phyloP scores from a whole-genome alignment of 2,888 invertebrate species.

The Scaptodrosophila latifasciaeformis region DNA sequence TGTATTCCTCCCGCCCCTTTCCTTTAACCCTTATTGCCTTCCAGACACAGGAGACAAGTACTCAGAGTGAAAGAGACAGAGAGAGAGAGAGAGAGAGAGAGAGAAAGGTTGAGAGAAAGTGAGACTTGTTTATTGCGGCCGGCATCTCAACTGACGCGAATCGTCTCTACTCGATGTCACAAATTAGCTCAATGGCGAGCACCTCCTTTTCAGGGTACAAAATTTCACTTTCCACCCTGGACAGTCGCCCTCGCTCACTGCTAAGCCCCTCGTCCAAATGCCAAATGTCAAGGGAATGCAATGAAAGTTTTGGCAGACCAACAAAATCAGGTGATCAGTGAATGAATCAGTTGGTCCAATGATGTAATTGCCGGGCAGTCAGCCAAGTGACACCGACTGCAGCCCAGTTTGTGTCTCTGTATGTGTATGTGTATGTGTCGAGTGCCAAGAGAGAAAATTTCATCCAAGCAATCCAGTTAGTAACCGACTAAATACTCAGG shows the following conservation, averaged over 20 bases:
- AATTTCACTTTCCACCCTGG: constrained; percentile 57
- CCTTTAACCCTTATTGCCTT: no score
- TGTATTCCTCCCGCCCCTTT: no score
- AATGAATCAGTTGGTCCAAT: no score
- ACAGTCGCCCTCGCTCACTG: no score
- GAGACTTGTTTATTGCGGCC: no score
- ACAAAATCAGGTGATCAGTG: no score
- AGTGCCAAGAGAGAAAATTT: no score
- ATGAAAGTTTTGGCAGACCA: no score
- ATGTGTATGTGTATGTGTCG: not conserved
- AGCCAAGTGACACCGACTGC: not conserved
- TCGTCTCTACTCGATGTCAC: constrained; percentile 14
- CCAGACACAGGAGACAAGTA: constrained; percentile 2
- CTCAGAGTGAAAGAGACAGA: constrained; percentile 1
- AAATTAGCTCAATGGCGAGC: constrained; percentile 50
- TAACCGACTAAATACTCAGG: no score
- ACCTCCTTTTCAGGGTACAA: constrained; percentile 28
- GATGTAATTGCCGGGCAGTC: not conserved
- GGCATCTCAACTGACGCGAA: constrained; percentile 1
- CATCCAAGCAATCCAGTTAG: no score
- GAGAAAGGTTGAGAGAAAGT: not conserved
- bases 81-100: not conserved
- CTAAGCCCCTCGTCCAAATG: no score
- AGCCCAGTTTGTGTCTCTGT: not conserved
- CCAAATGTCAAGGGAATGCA: no score